Base-by-base conservation (phyloP, 1,140 invertebrate genomes). In the Drosophila nikananu region DNA sequence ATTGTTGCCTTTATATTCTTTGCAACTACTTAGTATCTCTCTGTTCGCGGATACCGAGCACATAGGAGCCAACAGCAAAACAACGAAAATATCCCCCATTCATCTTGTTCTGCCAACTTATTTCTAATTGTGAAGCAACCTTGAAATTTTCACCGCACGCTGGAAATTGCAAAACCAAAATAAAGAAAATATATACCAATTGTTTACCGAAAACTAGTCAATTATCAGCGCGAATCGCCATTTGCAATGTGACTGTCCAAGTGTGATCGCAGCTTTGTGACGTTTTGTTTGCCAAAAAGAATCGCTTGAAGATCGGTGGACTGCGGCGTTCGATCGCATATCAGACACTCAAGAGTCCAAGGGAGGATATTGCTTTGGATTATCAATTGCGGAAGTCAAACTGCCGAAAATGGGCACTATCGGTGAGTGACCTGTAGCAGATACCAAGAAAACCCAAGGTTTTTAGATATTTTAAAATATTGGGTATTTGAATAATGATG, bases 171-270 rank as follows among this genome's bases (percentile, higher is more conserved):
- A 57, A 51, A 75, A 51, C 51, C 37, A 63, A 75, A 75, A 55
- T 42, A 63, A 30, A 23, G 19, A n/a, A 39, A 27, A 63, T 27
- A 54, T 23, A 70, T n/a, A 52, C 13, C 9, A 21, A 62, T 68
- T 71, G 64, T 71, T 71, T 71, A 71, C 67, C 67, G 27, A 32
- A 66, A 83, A 80, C 44, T 83, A 75, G 76, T 71, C 64, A 80
- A 68, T 68, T 84, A 71, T 55, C 30, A 37, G 60, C 77, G 35
- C 37, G 35, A 62, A 27, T 48, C 25, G 60, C 49, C 25, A 61
- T 71, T 89, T 87, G 84, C 86, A 87, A 87, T 87, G 84, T 87
- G 84, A 87, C 86, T 87, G 64, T 78, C 42, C 51, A 75, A 89
- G 84, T 89, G 83, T 71, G 61, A 75, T 25, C 64, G 58, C 55